Base-by-base conservation (phyloP, 2,113 vertebrate species). In the Meles meles region DNA sequence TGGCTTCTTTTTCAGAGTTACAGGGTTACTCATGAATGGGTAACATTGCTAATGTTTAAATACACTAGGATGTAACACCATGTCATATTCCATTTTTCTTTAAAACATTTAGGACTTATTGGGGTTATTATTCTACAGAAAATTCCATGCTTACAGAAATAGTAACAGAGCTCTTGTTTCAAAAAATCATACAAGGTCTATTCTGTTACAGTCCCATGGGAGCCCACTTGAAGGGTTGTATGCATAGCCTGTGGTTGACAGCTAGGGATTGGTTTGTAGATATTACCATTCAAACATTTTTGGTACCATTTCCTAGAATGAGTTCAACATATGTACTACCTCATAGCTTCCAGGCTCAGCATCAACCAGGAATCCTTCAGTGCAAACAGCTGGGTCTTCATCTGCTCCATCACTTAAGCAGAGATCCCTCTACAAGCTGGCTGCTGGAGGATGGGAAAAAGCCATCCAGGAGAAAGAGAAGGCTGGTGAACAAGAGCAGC, bases 11-110 rank as follows among this genome's bases (percentile, higher is more conserved):
- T 95, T 69, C 63, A 93, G 86, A 84, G 37, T 90, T 88, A 34
- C 25, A 93, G 72, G 29, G 25, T 96, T 88, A 92, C 90, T 86
- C 55, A 59, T 86, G 87, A 42, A 37, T 7, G 89, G 47, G 79
- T 63, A 95, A 31, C 61, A 84, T 96, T 90, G 76, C 69, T 94
- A 90, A 88, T n/a, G 39, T 81, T 90, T 90, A 92, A 94, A 67
- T 57, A 69, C 69, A 57, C 80, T 82, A 52, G 77, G 59, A 59
- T 91, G 39, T 88, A 92, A 72, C 88, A 79, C 21, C 20, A 86
- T 72, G 74, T 79, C 87, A 80, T n/a, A 49, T 52, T 27, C 42
- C 39, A 49, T 89, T 89, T 94, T 95, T 91, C 57, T 91, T 95
- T 86, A 76, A 71, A 37, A 52, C 17, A 49, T 55, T 69, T 94